phyloP scores from a whole-genome alignment of 1,140 invertebrate genomes.

The Drosophila littoralis region DNA sequence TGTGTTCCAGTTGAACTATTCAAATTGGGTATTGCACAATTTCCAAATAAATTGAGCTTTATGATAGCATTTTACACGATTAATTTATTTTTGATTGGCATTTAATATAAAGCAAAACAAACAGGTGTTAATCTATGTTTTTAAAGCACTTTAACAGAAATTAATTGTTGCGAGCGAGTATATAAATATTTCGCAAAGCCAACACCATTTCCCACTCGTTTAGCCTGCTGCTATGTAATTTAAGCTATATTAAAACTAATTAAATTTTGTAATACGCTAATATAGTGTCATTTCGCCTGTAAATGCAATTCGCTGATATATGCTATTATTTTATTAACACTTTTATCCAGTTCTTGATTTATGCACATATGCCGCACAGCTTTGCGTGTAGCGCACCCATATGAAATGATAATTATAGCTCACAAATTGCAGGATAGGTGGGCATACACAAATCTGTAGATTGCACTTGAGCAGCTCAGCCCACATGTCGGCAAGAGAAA shows the following conservation, averaged over 20 bases:
- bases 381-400: conserved; percentile 41
- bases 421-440: conserved; percentile 65
- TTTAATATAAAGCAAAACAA: neutral
- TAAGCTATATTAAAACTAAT: neutral
- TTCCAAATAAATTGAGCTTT: too few relatives aligned
- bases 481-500: conserved; percentile 62
- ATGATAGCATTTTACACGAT: too few relatives aligned
- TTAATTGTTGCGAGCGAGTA: neutral
- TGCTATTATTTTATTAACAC: conserved; percentile 42
- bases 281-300: neutral
- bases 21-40: too few relatives aligned
- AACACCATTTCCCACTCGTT: neutral
- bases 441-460: conserved; percentile 58
- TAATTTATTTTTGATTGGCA: too few relatives aligned
- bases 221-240: neutral
- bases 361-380: conserved; percentile 16
- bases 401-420: conserved; percentile 56
- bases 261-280: neutral
- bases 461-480: conserved; percentile 71
- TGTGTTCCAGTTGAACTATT: too few relatives aligned
- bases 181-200: too few relatives aligned
- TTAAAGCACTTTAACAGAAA: neutral
- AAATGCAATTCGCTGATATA: neutral
- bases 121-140: neutral
- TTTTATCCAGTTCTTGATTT: conserved; percentile 12